A percentile compares a stretch with the other conserved stretches of the same genome.
phyloP scores from a whole-genome alignment of 2,113 vertebrate species.

The Leucosticte australis region DNA sequence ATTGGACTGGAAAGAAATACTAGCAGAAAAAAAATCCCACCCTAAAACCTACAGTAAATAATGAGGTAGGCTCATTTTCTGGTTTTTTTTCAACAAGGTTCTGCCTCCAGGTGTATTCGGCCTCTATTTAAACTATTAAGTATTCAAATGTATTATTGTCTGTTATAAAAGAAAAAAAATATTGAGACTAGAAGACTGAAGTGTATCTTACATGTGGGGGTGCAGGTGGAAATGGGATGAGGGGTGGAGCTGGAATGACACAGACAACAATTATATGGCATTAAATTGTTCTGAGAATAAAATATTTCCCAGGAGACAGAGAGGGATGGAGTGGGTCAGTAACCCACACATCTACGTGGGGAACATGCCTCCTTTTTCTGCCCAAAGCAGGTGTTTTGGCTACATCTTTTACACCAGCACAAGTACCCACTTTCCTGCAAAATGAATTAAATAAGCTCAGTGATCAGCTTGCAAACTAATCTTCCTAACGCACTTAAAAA shows the following conservation, averaged over 20 bases:
- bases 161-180: background rate
- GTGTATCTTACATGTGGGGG: background rate
- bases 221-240: background rate
- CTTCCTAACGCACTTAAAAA: background rate
- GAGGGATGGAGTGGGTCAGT: background rate
- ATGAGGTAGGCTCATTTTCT: background rate
- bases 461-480: slow-evolving; percentile 34
- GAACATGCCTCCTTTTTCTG: background rate
- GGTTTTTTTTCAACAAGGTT: background rate
- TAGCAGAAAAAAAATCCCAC: background rate
- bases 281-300: background rate
- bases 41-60: background rate
- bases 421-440: background rate
- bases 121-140: background rate
- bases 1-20: background rate
- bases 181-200: background rate
- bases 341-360: background rate
- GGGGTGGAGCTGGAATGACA: background rate
- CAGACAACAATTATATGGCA: fast-evolving
- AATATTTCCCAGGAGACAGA: background rate
- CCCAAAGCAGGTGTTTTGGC: background rate
- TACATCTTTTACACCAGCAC: background rate
- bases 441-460: slow-evolving; percentile 2
- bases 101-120: background rate
- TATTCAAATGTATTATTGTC: background rate